Evolutionary conservation across 2,888 invertebrate genomes (phyloP), one percentile per base, ranked within the genome.

Genomic region (Drosophila monieri): DNA sequence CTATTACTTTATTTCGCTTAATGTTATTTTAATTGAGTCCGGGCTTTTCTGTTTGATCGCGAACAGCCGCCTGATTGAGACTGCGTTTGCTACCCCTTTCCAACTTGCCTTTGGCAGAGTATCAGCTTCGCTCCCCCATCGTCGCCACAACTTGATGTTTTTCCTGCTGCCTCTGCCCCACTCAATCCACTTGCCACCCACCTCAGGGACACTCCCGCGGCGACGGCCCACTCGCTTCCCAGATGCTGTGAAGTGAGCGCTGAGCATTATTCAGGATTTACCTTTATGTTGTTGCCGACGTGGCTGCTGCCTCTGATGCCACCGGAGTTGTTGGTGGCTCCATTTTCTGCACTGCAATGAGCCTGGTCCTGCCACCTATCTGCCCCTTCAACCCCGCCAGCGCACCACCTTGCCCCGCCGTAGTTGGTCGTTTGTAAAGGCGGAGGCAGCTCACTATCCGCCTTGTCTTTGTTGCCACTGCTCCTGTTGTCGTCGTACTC

Each of bases 261-360:
- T 70, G 85, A 81, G 86, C 88, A 88, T 88, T 88, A 88, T 88
- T 88, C 85, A 85, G 87, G 87, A 88, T 88, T 88, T 88, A 85
- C 80, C 87, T 88, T 88, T 85, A 87, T 85, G 80, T 86, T 88
- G 86, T 80, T 80, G 88, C 80, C 84, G 77, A 59, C 80, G 67
- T 62, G 69, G 76, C 46, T 64, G 64, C 73, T 74, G 65, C 61
- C 48, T 49, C 61, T 53, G 57, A 44, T 53, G 70, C 37, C 27
- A 27, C 9, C 27, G 8, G n/a, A 21, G n/a, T 47, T 52, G 66
- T 48, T 56, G 39, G 30, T 39, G 44, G 67, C 65, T 83, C 55
- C 76, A 70, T 65, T 73, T 68, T 79, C 80, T 68, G 58, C 65
- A 77, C 64, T 78, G 75, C 75, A 75, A 76, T 52, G 21, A 47